Conservation (phyloP, 2,888 invertebrate species). For the Rotaria magnacalcarata region DNA sequence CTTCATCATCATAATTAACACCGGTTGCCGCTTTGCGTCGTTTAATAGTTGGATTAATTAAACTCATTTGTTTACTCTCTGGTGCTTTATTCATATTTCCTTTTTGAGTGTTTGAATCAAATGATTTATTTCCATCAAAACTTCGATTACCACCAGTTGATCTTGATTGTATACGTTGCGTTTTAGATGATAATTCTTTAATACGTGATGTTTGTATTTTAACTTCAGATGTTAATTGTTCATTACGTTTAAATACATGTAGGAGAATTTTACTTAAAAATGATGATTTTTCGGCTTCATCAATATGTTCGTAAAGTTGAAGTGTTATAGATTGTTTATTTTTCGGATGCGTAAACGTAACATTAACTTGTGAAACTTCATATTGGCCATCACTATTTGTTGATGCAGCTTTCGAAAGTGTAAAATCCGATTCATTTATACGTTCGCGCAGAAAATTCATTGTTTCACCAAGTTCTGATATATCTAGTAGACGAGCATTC, state of each 20-base stretch:
- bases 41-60: conserved; percentile 32
- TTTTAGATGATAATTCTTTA: background rate
- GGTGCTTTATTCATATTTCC: background rate
- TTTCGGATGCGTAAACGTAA: background rate
- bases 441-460: background rate
- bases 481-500: background rate
- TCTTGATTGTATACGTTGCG: background rate
- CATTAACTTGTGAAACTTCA: background rate
- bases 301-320: background rate
- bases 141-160: background rate
- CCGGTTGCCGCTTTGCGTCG: conserved; percentile 38
- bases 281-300: background rate
- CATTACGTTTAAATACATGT: conserved; percentile 13
- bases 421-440: background rate
- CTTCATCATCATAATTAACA: conserved; percentile 44
- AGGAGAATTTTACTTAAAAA: conserved; percentile 8
- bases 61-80: background rate
- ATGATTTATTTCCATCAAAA: background rate
- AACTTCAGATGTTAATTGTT: background rate
- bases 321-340: conserved; percentile 11
- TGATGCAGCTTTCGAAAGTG: background rate
- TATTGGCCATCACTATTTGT: background rate
- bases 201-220: background rate
- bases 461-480: background rate
- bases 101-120: background rate